A percentile compares a stretch with the other conserved stretches of the same genome.
Conservation (phyloP, 2,888 invertebrate species). For the Habroteleia sp. region DNA sequence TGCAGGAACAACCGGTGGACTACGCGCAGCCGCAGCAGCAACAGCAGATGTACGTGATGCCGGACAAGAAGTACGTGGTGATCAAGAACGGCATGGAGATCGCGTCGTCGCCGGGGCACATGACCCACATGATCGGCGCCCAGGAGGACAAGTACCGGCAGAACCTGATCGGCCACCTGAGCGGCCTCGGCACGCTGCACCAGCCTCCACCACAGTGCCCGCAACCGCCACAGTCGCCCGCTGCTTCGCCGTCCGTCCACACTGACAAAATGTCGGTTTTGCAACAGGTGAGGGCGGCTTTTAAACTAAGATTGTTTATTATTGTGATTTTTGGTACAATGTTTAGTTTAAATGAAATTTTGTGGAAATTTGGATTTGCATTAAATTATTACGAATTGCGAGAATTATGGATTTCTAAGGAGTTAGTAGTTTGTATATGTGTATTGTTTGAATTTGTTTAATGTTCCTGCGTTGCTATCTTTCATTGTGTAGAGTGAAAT, state of each 20-base stretch:
- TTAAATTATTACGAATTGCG: too few relatives aligned
- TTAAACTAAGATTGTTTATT: too few relatives aligned
- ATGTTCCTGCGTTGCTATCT: too few relatives aligned
- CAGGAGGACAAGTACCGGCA: constrained; percentile 81
- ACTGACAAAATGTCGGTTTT: constrained; percentile 74
- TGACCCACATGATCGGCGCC: constrained; percentile 78
- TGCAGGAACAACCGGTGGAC: constrained; percentile 76
- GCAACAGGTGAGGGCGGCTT: constrained; percentile 76
- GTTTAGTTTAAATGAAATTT: too few relatives aligned
- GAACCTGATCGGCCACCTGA: constrained; percentile 70
- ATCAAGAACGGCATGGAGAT: constrained; percentile 82
- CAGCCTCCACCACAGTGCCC: constrained; percentile 74
- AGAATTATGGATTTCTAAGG: too few relatives aligned
- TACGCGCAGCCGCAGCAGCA: constrained; percentile 73
- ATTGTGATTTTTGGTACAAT: too few relatives aligned
- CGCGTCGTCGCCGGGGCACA: constrained; percentile 69
- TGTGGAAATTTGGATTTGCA: too few relatives aligned
- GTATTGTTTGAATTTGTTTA: too few relatives aligned
- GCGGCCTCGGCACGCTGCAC: constrained; percentile 71
- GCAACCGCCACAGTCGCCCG: constrained; percentile 74
- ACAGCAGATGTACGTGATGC: constrained; percentile 75
- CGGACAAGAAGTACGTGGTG: constrained; percentile 85
- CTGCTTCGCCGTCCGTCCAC: constrained; percentile 67
- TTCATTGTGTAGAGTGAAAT: too few relatives aligned
- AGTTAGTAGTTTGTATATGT: too few relatives aligned